Base-by-base conservation (phyloP, 2,888 invertebrate genomes). In the Dyspetes luteomarginatus region DNA sequence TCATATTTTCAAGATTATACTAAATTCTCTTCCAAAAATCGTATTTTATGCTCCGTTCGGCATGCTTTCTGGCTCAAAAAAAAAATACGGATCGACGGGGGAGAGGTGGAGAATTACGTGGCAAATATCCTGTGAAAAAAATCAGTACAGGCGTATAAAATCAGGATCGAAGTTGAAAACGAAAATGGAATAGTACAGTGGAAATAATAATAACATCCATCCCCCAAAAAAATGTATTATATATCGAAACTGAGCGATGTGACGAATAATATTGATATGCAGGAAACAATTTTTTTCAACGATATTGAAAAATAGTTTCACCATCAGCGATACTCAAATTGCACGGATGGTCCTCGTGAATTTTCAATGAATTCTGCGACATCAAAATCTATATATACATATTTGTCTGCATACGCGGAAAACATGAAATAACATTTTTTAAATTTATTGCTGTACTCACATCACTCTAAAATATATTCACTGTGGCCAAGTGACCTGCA, bases 241-340 rank as follows among this genome's bases (percentile, higher is more conserved):
- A 19, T 24, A 43, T 28, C 22, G n/a, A 67, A 9, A 12, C 1
- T 22, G 9, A 7, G 17, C 3, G 2, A 4, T 12, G 45, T 4
- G 45, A 36, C 12, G 2, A 15, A 48, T 48, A 48, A 17, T 48
- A 12, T 48, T 5, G 15, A 43, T 64, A 50, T 30, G 17, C 2
- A 24, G 17, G 9, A 62, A 73, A 64, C 28, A 62, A 62, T 62
- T 55, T 55, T 73, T 52, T 28, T 17, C 12, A 28, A 19, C 12
- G 26, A 50, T 50, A 12, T 26, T 30, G n/a, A 62, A n/a, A 72
- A 72, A 67, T 52, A 1, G 52, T 67, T 45, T 4, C 2, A 67
- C 48, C 3, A 26, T 65, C 36, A 43, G 2, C 19, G 56, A 26
- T 36, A 9, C 15, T 52, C 2, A 12, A 12, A 22, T 19, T 45